Evolutionary conservation across 35 echinoderm and acorn worm genomes (phyloP).

Genomic region (Ophiothrix spiculata): DNA sequence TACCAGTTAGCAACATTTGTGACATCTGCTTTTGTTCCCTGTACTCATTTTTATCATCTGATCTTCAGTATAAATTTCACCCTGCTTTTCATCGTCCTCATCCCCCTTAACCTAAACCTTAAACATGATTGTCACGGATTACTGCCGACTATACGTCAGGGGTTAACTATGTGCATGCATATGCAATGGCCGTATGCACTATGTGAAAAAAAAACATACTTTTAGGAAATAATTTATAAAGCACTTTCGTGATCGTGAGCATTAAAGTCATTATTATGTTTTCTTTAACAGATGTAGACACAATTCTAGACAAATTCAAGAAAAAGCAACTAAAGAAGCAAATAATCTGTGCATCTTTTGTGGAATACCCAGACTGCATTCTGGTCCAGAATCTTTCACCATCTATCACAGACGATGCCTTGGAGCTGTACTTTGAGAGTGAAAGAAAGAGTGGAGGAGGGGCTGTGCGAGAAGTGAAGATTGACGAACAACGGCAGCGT

Average conservation of each 20-base stretch:
- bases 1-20: too few species aligned
- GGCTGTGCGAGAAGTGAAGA: slow-evolving; percentile 3
- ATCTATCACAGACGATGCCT: not conserved
- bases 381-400: slow-evolving; percentile 25
- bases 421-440: slow-evolving; percentile 49
- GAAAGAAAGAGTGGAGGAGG: slow-evolving; percentile 32
- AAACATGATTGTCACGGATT: not conserved
- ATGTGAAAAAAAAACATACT: too few species aligned
- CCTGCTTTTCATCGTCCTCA: too few species aligned
- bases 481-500: not conserved
- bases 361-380: slow-evolving; percentile 17
- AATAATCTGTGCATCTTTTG: slow-evolving; percentile 9
- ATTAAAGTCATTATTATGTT: too few species aligned
- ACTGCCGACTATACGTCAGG: not conserved
- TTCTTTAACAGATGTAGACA: slow-evolving; percentile 16
- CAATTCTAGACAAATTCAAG: not conserved
- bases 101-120: too few species aligned
- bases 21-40: too few species aligned
- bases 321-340: not conserved
- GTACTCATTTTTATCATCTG: too few species aligned
- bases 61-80: too few species aligned
- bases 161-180: not conserved
- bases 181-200: too few species aligned
- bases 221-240: too few species aligned
- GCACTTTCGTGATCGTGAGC: too few species aligned